These are phyloP conservation scores for Tragelaphus imberbis DNA, from an alignment of 2,113 vertebrate species.

Conservation along the genomic window DNA sequence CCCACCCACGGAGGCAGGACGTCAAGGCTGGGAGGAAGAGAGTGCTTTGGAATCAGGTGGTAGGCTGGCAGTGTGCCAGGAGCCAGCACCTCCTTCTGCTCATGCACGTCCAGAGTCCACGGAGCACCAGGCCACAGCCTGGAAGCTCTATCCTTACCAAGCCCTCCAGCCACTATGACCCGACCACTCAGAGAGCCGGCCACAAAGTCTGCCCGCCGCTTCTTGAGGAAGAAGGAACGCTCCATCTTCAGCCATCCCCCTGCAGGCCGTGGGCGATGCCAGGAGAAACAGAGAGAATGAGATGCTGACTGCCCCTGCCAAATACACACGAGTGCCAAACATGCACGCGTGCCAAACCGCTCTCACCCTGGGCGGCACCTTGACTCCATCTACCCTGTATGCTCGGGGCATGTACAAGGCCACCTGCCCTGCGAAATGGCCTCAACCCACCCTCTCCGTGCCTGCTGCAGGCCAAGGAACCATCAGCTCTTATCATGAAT, in stretches of 20 bases:
- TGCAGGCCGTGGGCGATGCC: slow-evolving; percentile 47
- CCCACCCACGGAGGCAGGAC: background rate
- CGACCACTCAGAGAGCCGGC: slow-evolving; percentile 89
- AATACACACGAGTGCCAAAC: background rate
- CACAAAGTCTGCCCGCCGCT: slow-evolving; percentile 93
- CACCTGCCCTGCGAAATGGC: background rate
- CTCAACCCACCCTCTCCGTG: background rate
- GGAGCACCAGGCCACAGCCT: background rate
- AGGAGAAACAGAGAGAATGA: background rate
- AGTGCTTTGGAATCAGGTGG: background rate
- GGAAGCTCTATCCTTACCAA: slow-evolving; percentile 83
- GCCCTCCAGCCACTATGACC: slow-evolving; percentile 91
- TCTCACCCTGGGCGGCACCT: background rate
- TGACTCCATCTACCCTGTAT: background rate
- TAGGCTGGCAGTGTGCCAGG: background rate
- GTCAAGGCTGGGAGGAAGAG: background rate
- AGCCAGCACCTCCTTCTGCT: background rate
- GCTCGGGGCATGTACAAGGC: background rate
- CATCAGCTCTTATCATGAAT: no score
- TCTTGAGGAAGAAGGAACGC: slow-evolving; percentile 91
- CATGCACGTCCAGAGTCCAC: fast-evolving
- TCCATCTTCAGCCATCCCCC: slow-evolving; percentile 93
- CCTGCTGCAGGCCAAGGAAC: background rate
- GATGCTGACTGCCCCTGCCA: background rate
- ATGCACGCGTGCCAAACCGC: background rate